Evolutionary conservation across 2,113 vertebrate species (phyloP).

Genomic region (Chloropsis hardwickii): DNA sequence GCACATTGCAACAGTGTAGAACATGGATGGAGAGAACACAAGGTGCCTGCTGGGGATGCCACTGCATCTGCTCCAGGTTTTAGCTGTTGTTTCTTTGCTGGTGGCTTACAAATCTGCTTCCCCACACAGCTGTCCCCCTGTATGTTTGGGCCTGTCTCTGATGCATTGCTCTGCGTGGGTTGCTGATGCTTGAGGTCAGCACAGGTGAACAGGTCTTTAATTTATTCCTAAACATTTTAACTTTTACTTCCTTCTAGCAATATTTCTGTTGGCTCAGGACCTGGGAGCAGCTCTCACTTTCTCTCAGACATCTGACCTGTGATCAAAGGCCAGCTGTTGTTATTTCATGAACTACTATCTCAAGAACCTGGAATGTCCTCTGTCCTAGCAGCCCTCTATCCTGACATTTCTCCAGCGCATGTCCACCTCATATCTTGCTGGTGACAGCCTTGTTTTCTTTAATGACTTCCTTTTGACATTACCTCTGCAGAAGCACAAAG

Average conservation of each 20-base stretch:
- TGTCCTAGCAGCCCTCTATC: not conserved
- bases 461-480: not conserved
- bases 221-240: not conserved
- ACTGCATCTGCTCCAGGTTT: not conserved
- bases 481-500: not conserved
- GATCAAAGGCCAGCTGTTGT: not conserved
- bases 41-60: not conserved
- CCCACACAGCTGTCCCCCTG: not conserved
- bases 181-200: not conserved
- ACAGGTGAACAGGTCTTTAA: not conserved
- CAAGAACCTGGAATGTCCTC: not conserved
- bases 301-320: not conserved
- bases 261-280: not conserved
- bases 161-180: not conserved
- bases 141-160: not conserved
- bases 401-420: not conserved
- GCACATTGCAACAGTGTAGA: not conserved
- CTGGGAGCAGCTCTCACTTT: not conserved
- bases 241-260: not conserved
- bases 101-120: not conserved
- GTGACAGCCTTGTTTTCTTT: not conserved
- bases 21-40: not conserved
- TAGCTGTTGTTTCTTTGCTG: not conserved
- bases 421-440: not conserved
- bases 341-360: not conserved